These are phyloP conservation scores for Cantharis rustica DNA, from an alignment of 2,888 invertebrate genomes.

Conservation along the genomic window DNA sequence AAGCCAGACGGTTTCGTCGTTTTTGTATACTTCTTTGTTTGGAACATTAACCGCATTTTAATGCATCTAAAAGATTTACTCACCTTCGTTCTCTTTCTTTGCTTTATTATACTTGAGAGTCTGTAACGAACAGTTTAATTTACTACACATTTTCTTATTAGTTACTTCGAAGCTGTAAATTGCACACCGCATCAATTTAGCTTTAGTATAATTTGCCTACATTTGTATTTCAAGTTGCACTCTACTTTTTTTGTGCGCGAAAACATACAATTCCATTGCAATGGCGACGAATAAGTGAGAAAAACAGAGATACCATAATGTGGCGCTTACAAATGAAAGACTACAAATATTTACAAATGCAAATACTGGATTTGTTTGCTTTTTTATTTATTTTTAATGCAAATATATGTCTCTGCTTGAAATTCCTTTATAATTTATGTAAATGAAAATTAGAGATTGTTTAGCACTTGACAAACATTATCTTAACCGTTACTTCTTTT, in stretches of 20 bases:
- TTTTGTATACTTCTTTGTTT: background rate
- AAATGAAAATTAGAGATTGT: background rate
- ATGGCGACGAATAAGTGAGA: background rate
- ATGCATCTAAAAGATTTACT: background rate
- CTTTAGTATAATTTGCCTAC: background rate
- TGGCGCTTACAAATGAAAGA: background rate
- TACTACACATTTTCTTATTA: background rate
- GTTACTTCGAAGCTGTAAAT: background rate
- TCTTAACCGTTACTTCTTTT: background rate
- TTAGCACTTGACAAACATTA: background rate
- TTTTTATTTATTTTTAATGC: conserved; percentile 1
- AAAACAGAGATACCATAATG: background rate
- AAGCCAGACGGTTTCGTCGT: background rate
- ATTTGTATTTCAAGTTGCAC: background rate
- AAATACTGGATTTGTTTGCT: background rate
- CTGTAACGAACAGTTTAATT: background rate
- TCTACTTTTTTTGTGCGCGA: background rate
- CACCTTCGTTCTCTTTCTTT: background rate
- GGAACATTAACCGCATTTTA: background rate
- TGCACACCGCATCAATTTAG: background rate
- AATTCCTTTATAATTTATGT: background rate
- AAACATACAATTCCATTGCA: background rate
- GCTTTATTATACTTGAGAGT: background rate
- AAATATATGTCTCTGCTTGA: background rate
- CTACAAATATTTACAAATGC: background rate